Conservation (phyloP, 2,888 invertebrate genomes). For the Galeruca laticollis region DNA sequence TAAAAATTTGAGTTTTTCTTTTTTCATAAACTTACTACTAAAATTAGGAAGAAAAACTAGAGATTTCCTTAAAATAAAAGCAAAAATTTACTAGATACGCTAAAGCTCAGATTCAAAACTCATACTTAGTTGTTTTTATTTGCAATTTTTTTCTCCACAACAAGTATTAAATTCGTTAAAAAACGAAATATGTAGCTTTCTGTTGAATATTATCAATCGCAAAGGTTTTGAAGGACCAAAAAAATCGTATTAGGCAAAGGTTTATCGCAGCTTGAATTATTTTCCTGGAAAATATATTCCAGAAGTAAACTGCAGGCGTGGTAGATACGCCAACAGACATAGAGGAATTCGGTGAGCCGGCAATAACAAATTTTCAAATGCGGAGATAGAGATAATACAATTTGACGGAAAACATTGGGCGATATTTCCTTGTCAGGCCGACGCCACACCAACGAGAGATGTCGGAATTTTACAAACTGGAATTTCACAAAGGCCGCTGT, state of each 20-base stretch:
- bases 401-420: conserved; percentile 39
- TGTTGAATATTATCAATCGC: background rate
- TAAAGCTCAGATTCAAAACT: too few relatives aligned
- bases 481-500: conserved; percentile 24
- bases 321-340: conserved; percentile 39
- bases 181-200: background rate
- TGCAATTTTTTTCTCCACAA: too few relatives aligned
- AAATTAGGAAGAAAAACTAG: too few relatives aligned
- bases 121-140: too few relatives aligned
- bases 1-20: too few relatives aligned
- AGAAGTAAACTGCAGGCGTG: conserved; percentile 7
- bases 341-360: conserved; percentile 17
- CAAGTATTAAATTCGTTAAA: background rate
- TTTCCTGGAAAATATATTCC: conserved; percentile 21
- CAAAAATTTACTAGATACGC: too few relatives aligned
- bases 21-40: too few relatives aligned
- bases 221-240: background rate
- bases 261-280: conserved; percentile 28
- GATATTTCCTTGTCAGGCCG: conserved; percentile 60
- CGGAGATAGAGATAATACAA: conserved; percentile 35
- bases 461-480: conserved; percentile 41
- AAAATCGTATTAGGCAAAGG: background rate
- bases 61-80: too few relatives aligned
- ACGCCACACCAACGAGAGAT: conserved; percentile 41
- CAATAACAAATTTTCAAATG: conserved; percentile 37